phyloP scores from a whole-genome alignment of 2,888 invertebrate species.

The Agrenia bidenticulata region DNA sequence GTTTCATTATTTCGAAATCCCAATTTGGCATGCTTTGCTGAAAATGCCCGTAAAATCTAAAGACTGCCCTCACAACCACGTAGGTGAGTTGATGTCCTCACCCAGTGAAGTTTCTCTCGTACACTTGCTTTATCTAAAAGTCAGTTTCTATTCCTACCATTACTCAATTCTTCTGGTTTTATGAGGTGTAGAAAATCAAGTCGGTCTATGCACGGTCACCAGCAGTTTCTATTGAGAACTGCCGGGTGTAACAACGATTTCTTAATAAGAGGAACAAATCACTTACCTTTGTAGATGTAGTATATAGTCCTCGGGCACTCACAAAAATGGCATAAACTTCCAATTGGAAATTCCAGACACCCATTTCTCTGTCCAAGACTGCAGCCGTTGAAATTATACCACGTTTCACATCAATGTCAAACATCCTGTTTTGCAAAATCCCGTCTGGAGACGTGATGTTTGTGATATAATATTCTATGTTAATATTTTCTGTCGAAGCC shows the following conservation, averaged over 20 bases:
- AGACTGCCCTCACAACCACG: background rate
- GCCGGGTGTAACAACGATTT: conserved; percentile 3
- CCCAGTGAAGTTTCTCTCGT: too few species aligned
- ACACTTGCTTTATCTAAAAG: too few species aligned
- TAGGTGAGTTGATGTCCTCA: background rate
- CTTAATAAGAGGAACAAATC: conserved; percentile 5
- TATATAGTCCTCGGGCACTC: conserved; percentile 68
- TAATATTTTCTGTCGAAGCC: conserved; percentile 57
- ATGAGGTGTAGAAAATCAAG: conserved; percentile 3
- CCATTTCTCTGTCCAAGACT: conserved; percentile 79
- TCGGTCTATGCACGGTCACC: background rate
- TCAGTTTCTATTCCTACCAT: too few species aligned
- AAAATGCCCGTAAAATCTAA: conserved; percentile 9
- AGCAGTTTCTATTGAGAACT: background rate
- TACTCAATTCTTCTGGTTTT: background rate
- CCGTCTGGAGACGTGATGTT: conserved; percentile 63
- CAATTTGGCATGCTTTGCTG: conserved; percentile 2
- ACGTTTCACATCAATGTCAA: conserved; percentile 84
- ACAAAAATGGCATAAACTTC: conserved; percentile 81
- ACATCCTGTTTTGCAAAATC: conserved; percentile 80
- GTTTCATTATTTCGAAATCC: conserved; percentile 1
- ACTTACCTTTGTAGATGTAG: conserved; percentile 81
- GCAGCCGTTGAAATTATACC: conserved; percentile 85
- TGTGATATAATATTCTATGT: conserved; percentile 87
- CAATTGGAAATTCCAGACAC: conserved; percentile 77